Conservation (phyloP, 2,113 vertebrate genomes). For the Hippocampus barbouri region DNA sequence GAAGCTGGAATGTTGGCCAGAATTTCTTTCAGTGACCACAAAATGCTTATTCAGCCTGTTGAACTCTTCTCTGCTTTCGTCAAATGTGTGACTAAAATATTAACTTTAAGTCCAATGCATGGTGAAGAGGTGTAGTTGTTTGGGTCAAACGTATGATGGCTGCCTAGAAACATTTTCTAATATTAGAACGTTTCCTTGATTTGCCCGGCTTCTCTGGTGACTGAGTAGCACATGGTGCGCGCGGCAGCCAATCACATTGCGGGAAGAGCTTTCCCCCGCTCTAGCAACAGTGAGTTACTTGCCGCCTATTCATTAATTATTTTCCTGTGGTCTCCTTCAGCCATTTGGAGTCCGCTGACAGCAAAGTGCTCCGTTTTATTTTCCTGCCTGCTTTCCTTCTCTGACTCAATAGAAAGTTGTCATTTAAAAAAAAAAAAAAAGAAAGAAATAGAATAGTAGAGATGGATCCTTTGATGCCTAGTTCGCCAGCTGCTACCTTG, state of each 20-base stretch:
- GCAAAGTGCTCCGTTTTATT: conserved; percentile 50
- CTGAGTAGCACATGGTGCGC: conserved; percentile 70
- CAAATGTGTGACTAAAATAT: neutral
- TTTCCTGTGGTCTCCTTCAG: conserved; percentile 64
- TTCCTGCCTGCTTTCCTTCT: conserved; percentile 30
- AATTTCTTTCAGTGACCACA: neutral
- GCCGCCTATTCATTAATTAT: conserved; percentile 74
- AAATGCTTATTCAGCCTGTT: neutral
- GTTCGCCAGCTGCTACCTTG: conserved; percentile 31
- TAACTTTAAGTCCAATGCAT: too few relatives aligned
- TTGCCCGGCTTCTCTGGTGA: conserved; percentile 74
- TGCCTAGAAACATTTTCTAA: conserved; percentile 81
- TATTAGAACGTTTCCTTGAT: conserved; percentile 80
- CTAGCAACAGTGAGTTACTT: conserved; percentile 77
- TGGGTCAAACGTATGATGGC: conserved; percentile 63
- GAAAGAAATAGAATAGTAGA: conserved; percentile 5
- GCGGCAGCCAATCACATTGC: conserved; percentile 64
- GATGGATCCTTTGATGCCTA: conserved; percentile 42
- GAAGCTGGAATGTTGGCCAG: neutral
- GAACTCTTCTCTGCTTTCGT: neutral
- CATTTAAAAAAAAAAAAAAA: neutral
- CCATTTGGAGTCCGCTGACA: conserved; percentile 56
- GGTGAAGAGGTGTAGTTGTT: conserved; percentile 42
- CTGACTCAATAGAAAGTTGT: conserved; percentile 45
- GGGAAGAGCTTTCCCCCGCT: conserved; percentile 70